Conservation (phyloP, 2,888 invertebrate species). For the Rhingia rostrata region DNA sequence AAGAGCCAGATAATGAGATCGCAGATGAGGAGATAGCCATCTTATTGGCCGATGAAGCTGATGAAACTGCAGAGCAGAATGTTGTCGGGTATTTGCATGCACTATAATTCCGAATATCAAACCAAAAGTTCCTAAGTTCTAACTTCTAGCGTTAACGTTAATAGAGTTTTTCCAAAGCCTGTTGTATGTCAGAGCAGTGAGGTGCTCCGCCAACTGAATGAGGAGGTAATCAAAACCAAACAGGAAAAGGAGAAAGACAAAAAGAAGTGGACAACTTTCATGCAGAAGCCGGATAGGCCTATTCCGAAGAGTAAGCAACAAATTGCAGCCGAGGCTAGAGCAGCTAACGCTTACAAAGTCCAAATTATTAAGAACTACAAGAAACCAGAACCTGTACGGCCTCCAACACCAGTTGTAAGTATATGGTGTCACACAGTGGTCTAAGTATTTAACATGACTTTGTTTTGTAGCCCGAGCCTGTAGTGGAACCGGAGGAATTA, state of each 20-base stretch:
- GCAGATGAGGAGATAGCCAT: conserved; percentile 88
- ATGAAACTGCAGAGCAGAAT: conserved; percentile 87
- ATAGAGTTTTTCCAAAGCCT: conserved; percentile 87
- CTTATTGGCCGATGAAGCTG: conserved; percentile 87
- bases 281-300: conserved; percentile 89
- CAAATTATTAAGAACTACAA: conserved; percentile 84
- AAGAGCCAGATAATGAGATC: conserved; percentile 81
- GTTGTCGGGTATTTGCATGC: conserved; percentile 85
- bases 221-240: conserved; percentile 84
- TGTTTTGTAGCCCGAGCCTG: conserved; percentile 70
- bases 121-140: conserved; percentile 32
- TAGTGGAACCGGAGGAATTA: conserved; percentile 70
- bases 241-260: conserved; percentile 84
- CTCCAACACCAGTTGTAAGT: conserved; percentile 66
- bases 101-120: conserved; percentile 27
- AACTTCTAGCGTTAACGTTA: conserved; percentile 87
- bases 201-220: conserved; percentile 87
- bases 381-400: conserved; percentile 65
- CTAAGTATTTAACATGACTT: not conserved
- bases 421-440: not conserved
- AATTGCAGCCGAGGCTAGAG: conserved; percentile 79
- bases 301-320: conserved; percentile 84
- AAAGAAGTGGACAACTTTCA: conserved; percentile 89
- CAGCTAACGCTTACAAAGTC: conserved; percentile 84
- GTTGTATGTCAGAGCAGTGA: conserved; percentile 87